Conservation (phyloP, 2,797 vertebrate species). For the Falco cherrug region DNA sequence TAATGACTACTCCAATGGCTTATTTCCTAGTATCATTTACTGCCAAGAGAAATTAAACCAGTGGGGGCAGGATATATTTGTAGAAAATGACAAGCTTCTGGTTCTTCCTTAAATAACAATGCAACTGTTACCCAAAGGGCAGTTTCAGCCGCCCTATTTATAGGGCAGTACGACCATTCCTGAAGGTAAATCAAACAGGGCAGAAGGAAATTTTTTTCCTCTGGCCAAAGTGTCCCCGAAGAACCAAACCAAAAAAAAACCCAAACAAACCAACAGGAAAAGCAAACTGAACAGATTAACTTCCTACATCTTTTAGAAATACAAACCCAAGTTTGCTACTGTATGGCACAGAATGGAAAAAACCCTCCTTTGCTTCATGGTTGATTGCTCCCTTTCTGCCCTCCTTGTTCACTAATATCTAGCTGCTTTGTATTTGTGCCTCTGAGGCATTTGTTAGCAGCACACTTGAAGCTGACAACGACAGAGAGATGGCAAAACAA, state of each 20-base stretch:
- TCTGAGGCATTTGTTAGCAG: background rate
- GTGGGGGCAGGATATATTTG: background rate
- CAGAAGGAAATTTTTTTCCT: background rate
- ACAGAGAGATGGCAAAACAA: background rate
- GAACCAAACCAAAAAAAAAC: background rate
- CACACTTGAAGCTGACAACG: background rate
- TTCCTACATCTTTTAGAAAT: background rate
- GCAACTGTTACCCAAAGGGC: background rate
- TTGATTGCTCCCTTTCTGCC: background rate
- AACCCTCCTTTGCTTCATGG: background rate
- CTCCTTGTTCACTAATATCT: background rate
- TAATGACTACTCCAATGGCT: background rate
- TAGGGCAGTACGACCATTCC: background rate
- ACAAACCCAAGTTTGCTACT: background rate
- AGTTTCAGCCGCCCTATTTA: background rate
- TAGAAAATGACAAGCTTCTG: background rate
- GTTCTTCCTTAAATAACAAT: background rate
- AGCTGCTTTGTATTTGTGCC: background rate
- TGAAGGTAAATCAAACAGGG: background rate
- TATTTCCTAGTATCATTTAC: constrained; percentile 24
- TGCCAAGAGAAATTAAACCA: background rate
- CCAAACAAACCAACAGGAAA: background rate
- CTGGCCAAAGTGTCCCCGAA: background rate
- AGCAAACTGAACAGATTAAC: background rate
- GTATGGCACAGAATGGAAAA: background rate